These are phyloP conservation scores for Madoqua kirkii DNA, from an alignment of 2,113 vertebrate species.

Conservation along the genomic window DNA sequence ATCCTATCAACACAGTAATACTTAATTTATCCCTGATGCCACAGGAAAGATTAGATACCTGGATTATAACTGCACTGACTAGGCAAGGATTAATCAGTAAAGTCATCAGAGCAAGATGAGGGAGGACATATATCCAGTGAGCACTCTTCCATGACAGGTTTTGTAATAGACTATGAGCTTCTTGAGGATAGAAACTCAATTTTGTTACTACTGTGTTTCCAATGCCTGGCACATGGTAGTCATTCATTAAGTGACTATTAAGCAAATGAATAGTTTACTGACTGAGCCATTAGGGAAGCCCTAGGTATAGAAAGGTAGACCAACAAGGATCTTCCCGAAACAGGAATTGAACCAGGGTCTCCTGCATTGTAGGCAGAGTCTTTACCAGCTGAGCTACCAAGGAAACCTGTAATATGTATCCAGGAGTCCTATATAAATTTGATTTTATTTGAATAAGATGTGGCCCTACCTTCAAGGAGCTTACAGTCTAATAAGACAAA, in stretches of 20 bases:
- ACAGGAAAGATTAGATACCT: constrained; percentile 31
- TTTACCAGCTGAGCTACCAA: neutral
- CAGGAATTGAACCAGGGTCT: neutral
- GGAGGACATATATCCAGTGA: neutral
- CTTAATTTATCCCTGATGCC: constrained; percentile 17
- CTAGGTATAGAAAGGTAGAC: neutral
- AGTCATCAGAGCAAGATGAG: neutral
- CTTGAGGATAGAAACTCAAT: neutral
- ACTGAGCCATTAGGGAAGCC: neutral
- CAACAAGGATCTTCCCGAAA: neutral
- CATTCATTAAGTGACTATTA: neutral
- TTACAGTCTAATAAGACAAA: neutral
- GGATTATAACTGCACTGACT: neutral
- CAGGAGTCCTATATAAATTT: neutral
- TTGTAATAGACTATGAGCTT: neutral
- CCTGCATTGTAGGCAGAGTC: neutral
- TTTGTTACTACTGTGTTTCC: neutral
- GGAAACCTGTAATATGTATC: neutral
- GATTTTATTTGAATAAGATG: neutral
- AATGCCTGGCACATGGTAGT: neutral
- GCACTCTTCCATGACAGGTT: neutral
- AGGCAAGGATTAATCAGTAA: constrained; percentile 3
- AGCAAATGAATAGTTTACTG: neutral
- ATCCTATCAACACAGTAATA: constrained; percentile 39
- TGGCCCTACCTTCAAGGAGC: neutral